A percentile compares a stretch with the other conserved stretches of the same genome.
These are phyloP conservation scores for Neoseiulus cucumeris DNA, from an alignment of 1,140 invertebrate genomes.

Conservation along the genomic window DNA sequence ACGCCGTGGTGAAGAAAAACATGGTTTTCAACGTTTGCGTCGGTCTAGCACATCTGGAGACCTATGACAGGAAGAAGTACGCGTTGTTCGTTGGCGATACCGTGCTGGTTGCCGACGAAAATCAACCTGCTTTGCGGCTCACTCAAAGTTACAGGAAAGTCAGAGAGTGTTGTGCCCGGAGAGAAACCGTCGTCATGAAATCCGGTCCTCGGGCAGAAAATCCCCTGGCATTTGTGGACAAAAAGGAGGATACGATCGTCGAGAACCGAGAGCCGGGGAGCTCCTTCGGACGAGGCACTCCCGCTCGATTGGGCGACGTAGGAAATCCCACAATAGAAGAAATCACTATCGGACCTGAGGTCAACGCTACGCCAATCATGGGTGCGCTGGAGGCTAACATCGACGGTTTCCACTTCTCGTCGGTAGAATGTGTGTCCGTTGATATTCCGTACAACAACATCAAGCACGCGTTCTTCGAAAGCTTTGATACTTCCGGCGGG, in stretches of 20 bases:
- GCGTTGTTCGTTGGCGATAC: constrained; percentile 93
- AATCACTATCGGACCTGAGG: constrained; percentile 92
- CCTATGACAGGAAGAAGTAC: constrained; percentile 61
- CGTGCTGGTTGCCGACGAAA: constrained; percentile 74
- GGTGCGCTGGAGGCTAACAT: constrained; percentile 72
- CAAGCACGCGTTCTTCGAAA: constrained; percentile 98
- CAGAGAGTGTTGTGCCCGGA: constrained; percentile 81
- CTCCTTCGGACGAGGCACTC: constrained; percentile 91
- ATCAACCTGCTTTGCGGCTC: constrained; percentile 56
- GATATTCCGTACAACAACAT: constrained; percentile 99
- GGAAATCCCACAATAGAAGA: constrained; percentile 97
- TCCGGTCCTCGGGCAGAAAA: constrained; percentile 76
- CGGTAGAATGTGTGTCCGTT: constrained; percentile 92
- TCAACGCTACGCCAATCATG: constrained; percentile 80
- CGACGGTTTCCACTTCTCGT: constrained; percentile 92
- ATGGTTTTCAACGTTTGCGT: constrained; percentile 96
- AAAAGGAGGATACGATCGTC: constrained; percentile 89
- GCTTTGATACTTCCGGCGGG: constrained; percentile 98
- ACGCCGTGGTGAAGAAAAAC: constrained; percentile 51
- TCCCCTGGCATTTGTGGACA: constrained; percentile 88
- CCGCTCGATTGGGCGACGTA: constrained; percentile 85
- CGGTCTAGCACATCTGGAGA: constrained; percentile 68
- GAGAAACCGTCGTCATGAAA: constrained; percentile 58
- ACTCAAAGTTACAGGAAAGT: constrained; percentile 78
- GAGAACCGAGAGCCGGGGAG: constrained; percentile 93